Base-by-base conservation (phyloP, 2,888 invertebrate species). In the Agonopterix arenella region DNA sequence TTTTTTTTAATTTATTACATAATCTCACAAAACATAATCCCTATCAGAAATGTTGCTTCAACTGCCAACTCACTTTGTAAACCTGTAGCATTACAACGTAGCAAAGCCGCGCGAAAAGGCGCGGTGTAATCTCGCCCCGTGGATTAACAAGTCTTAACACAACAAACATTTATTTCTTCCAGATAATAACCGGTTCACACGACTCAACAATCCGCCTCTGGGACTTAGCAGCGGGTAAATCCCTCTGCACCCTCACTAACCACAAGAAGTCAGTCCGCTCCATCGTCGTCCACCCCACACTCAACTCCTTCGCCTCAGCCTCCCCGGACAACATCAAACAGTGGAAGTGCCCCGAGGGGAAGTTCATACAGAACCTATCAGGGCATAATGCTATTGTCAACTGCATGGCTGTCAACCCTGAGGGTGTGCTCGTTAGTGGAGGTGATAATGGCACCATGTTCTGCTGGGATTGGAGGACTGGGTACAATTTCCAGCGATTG, bases 401-500 rank as follows among this genome's bases (percentile, higher is more conserved):
- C 86, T 97, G 98, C 66, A 91, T 99, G 83, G 98, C 97, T 0
- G 94, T 97, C 5, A 99, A 99, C 85, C 91, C 94, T 0, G 98
- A 98, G 68, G 97, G 98, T 0, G 99, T 99, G 9, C 85, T 99
- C 3, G 98, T 99, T 2, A 99, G 98, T 4, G 99, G 98, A 3
- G 99, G 97, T 16, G 99, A 99, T 76, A 99, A 99, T 75, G 99
- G 99, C 1, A 97, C 98, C 0, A 92, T 99, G 91, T 94, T 96
- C 79, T 95, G 97, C 68, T 99, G 99, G 99, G 99, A 99, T 78
- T 99, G 99, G 99, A 92, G 97, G 67, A 98, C 98, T 0, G 99
- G 99, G 0, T 99, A 99, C 73, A 99, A 99, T 86, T 99, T 99
- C 90, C 99, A 99, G 84, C 90, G 96, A 52, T 85, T 96, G 54